These are phyloP conservation scores for Hybos culiciformis DNA, from an alignment of 2,888 invertebrate genomes.

Conservation along the genomic window DNA sequence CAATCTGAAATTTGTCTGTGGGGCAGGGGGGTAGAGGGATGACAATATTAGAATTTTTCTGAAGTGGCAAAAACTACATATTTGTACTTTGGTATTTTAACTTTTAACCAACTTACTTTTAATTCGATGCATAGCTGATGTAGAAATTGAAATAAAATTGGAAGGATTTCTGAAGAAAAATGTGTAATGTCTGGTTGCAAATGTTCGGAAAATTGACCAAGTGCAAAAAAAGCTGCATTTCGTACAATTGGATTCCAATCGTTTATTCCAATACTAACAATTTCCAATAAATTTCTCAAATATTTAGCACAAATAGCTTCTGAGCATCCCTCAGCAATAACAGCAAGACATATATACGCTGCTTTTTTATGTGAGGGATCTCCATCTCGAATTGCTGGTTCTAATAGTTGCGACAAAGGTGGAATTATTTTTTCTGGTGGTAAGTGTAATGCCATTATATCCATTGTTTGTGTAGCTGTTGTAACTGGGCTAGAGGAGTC, in stretches of 20 bases:
- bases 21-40: too few species aligned
- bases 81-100: too few species aligned
- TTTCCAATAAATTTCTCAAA: conserved; percentile 51
- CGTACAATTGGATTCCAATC: conserved; percentile 50
- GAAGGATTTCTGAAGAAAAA: conserved; percentile 55
- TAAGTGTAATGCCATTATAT: conserved; percentile 56
- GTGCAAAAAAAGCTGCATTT: conserved; percentile 62
- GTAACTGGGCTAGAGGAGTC: conserved; percentile 50
- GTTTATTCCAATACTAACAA: conserved; percentile 54
- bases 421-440: conserved; percentile 65
- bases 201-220: conserved; percentile 70
- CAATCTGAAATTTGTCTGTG: too few species aligned
- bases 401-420: conserved; percentile 49
- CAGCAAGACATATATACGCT: conserved; percentile 57
- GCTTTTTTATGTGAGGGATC: conserved; percentile 54
- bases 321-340: conserved; percentile 64
- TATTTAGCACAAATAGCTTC: conserved; percentile 60
- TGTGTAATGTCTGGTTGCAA: conserved; percentile 66
- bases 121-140: conserved; percentile 44
- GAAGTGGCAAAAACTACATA: too few species aligned
- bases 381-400: conserved; percentile 47
- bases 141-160: conserved; percentile 56
- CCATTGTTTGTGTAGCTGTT: conserved; percentile 59
- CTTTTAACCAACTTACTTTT: conserved; percentile 29
- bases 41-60: too few species aligned